Evolutionary conservation across 2,113 vertebrate genomes (phyloP), one percentile per base, ranked within the genome.

Genomic region (Micronycteris hirsuta): DNA sequence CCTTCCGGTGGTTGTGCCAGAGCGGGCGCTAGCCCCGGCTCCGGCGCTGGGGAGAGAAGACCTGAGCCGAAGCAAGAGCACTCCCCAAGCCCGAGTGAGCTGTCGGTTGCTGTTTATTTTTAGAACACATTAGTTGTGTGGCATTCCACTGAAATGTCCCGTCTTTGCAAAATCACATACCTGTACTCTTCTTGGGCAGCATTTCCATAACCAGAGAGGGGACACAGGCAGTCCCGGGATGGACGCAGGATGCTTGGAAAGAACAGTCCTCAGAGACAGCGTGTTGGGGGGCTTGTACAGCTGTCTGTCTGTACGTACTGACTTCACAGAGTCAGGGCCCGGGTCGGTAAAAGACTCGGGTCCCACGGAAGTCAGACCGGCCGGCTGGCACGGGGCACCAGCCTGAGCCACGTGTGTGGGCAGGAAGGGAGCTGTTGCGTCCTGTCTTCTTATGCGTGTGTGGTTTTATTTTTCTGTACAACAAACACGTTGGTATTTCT

Each of bases 341-440:
- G 26, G 31, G 13, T 4, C 26, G 31, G 31, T 45, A 16, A 52
- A 56, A 33, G 76, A 49, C 26, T 22, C 33, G 5, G 19, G 65
- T 47, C 13, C 43, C 41, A 1, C 15, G 11, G n/a, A 61, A 38
- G 10, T 87, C 67, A 63, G 82, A 63, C 19, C 8, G n/a, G 45
- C 43, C 4, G 0, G 17, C 8, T 49, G 31, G 17, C 43, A 3
- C 0, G 17, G 19, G 12, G 77, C 4, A 7, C 7, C 19, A 58
- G 3, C 56, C 24, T 20, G 58, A 43, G 73, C 52, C 19, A 16
- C 28, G 3, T 58, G 38, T 20, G 31, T 77, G 7, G 19, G 20
- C 43, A 49, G 28, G 81, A 70, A 71, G 73, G 26, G 10, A 19
- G 3, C 26, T 83, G 0, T 16, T 77, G 58, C 33, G 81, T 70